Evolutionary conservation across 53 echinoderm and acorn worm genomes (phyloP).

Genomic region (Mesocentrotus franciscanus): DNA sequence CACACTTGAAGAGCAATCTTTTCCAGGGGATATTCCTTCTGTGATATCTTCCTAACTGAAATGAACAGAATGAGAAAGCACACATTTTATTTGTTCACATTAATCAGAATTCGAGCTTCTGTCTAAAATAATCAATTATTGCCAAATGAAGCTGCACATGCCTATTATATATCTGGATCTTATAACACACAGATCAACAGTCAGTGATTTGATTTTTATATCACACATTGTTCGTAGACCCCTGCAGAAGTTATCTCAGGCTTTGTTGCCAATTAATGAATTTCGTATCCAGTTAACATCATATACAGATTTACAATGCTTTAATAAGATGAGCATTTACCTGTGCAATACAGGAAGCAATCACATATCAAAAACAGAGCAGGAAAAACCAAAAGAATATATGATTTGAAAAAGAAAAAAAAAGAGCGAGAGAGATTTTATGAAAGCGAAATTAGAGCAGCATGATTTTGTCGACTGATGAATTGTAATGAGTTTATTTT

Average conservation of each 20-base stretch:
- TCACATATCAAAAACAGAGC: not conserved
- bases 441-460: constrained; percentile 1
- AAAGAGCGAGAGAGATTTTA: not conserved
- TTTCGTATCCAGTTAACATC: not conserved
- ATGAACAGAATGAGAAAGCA: no score
- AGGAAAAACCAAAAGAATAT: not conserved
- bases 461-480: constrained; percentile 1
- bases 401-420: not conserved
- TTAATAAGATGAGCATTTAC: not conserved
- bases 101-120: no score
- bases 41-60: no score
- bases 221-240: not conserved
- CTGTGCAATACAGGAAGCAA: not conserved
- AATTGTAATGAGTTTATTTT: constrained; percentile 33
- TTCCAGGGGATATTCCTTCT: no score
- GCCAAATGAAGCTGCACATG: no score
- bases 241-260: not conserved
- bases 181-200: no score
- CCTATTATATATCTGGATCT: no score
- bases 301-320: not conserved
- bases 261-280: not conserved
- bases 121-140: no score
- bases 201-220: not conserved
- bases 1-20: no score
- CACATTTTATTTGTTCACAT: no score